Base-by-base conservation (phyloP, 2,888 invertebrate genomes). In the Drosophila colorata region DNA sequence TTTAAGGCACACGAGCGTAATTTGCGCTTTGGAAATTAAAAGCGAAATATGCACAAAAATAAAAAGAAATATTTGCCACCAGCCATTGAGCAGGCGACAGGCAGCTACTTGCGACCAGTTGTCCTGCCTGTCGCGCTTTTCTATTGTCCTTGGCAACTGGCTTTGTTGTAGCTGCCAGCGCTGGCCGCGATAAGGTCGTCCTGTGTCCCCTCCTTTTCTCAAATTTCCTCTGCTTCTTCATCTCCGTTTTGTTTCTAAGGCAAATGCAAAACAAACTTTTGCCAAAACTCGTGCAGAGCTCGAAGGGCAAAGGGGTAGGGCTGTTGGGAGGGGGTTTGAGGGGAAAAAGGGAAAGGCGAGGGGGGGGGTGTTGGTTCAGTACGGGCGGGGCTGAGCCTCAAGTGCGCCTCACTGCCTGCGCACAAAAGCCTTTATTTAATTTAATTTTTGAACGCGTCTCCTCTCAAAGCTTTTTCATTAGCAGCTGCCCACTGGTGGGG, bases 391-490 rank as follows among this genome's bases (percentile, higher is more conserved):
- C 81, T 56, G 69, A 20, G 69, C 64, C 59, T 59, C 55, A 56
- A 79, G 69, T 75, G 38, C 63, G 75, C 72, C 69, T 72, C 72
- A 60, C 58, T 78, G 75, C 65, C 56, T 64, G 79, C 65, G 59
- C 64, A 78, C 73, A 88, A 87, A 85, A 87, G 85, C 84, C 89
- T 89, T 88, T 89, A 88, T 89, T 88, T 89, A 87, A 89, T 89
- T 87, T 89, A 83, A 89, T 89, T 88, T 88, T 84, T 81, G 78
- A 79, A 79, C 65, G 74, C 60, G 69, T 57, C 57, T 55, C 38
- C 25, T 14, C 52, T 51, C 46, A 56, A 63, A 51, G 79, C 66
- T 69, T 75, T 82, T 84, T 82, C 85, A 84, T 85, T 85, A 82
- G 83, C 75, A 72, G 69, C 41, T 55, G 41, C 11, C 25, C 18